phyloP scores from a whole-genome alignment of 2,113 vertebrate genomes.

The Peromyscus californicus region DNA sequence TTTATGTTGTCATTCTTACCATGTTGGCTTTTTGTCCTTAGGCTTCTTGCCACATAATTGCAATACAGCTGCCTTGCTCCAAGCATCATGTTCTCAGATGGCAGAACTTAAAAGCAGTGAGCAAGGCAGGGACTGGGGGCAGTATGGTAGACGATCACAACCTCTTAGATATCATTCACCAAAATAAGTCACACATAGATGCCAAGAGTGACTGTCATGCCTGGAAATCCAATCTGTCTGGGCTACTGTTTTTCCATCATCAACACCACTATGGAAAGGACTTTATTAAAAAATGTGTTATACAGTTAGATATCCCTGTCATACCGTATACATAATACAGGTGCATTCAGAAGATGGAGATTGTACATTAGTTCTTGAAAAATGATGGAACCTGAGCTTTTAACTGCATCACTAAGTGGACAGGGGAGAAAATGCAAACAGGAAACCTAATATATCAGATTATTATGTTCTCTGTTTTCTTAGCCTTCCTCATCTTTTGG shows the following conservation, averaged over 20 bases:
- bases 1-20: not conserved
- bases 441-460: conserved; percentile 14
- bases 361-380: conserved; percentile 39
- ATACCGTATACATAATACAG: not conserved
- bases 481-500: conserved; percentile 25
- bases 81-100: not conserved
- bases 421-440: not conserved
- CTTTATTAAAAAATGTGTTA: not conserved
- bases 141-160: not conserved
- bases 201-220: not conserved
- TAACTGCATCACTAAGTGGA: conserved; percentile 26
- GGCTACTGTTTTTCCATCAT: not conserved
- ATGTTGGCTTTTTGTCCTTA: conserved; percentile 3
- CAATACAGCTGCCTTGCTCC: not conserved
- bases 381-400: conserved; percentile 30
- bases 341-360: not conserved
- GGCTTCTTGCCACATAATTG: not conserved
- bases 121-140: not conserved
- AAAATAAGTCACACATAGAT: conserved; percentile 29
- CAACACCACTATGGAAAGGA: not conserved
- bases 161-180: not conserved
- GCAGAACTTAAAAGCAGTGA: conserved; percentile 38
- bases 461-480: conserved; percentile 22
- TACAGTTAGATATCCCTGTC: not conserved
- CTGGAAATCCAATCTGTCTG: conserved; percentile 4